Evolutionary conservation across 2,797 vertebrate genomes (phyloP).

Genomic region (Threskiornis aethiopicus): DNA sequence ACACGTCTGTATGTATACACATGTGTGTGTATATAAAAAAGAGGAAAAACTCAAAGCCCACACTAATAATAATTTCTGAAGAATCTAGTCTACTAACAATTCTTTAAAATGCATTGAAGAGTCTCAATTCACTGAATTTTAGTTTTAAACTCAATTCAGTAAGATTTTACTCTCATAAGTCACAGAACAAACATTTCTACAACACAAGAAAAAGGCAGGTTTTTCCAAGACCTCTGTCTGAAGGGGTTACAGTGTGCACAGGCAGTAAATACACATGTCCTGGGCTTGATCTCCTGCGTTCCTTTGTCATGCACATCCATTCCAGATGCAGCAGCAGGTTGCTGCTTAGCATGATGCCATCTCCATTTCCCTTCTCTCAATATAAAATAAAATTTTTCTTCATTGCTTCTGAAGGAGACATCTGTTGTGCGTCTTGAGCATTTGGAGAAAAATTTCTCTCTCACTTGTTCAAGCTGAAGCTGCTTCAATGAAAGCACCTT

Average conservation of each 20-base stretch:
- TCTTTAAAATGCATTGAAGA: not conserved
- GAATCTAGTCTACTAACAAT: not conserved
- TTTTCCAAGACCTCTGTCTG: not conserved
- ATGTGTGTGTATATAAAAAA: not conserved
- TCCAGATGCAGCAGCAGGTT: slow-evolving; percentile 42
- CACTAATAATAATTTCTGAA: not conserved
- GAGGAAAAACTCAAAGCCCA: not conserved
- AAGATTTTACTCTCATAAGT: not conserved
- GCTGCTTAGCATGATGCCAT: slow-evolving; percentile 33
- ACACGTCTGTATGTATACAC: rapidly evolving
- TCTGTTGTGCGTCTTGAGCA: not conserved
- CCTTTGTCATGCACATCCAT: not conserved
- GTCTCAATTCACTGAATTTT: not conserved
- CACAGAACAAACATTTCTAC: not conserved
- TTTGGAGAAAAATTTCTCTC: slow-evolving; percentile 1
- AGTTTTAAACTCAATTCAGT: not conserved
- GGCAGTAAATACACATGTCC: not conserved
- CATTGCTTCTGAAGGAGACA: slow-evolving; percentile 31
- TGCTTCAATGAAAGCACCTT: not conserved
- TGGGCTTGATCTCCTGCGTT: not conserved
- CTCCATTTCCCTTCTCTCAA: not conserved
- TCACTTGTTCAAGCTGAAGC: not conserved
- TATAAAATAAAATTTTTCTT: slow-evolving; percentile 7
- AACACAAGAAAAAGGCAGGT: not conserved
- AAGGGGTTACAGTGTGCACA: not conserved